A percentile compares a stretch with the other conserved stretches of the same genome.
These are phyloP conservation scores for Ctenodactylus gundi DNA, from an alignment of 2,113 vertebrate species.

Conservation along the genomic window DNA sequence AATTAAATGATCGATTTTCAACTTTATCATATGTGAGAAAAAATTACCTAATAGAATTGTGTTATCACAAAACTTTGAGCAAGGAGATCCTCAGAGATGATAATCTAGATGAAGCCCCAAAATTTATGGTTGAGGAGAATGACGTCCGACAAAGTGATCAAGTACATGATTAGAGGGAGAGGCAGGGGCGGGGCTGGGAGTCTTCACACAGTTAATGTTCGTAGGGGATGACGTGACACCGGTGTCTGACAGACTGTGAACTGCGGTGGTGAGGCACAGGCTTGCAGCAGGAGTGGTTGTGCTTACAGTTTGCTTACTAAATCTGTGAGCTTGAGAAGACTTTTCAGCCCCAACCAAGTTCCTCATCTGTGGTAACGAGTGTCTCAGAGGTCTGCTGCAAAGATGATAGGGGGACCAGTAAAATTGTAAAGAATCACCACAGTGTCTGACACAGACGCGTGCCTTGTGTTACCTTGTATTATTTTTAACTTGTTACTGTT, in stretches of 20 bases:
- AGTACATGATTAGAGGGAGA: not conserved
- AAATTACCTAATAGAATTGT: not conserved
- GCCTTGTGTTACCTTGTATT: not conserved
- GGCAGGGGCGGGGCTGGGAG: not conserved
- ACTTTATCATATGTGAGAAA: not conserved
- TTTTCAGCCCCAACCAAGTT: not conserved
- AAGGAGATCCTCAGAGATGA: not conserved
- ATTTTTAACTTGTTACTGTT: not conserved
- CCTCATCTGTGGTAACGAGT: not conserved
- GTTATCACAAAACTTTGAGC: not conserved
- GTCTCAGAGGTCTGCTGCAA: not conserved
- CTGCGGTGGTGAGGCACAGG: not conserved
- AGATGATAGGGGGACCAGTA: not conserved
- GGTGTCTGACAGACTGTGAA: no score
- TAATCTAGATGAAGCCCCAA: not conserved
- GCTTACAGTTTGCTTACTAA: not conserved
- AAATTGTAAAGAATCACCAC: not conserved
- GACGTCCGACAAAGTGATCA: not conserved
- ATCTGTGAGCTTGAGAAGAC: not conserved
- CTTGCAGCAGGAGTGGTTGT: not conserved
- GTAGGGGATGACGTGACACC: no score
- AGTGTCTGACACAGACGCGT: not conserved
- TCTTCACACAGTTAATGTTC: not conserved
- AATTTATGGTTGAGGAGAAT: constrained; percentile 11
- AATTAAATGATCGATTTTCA: constrained; percentile 27